Base-by-base conservation (phyloP, 2,797 vertebrate genomes). In the Lepidocolaptes lacrymiger region DNA sequence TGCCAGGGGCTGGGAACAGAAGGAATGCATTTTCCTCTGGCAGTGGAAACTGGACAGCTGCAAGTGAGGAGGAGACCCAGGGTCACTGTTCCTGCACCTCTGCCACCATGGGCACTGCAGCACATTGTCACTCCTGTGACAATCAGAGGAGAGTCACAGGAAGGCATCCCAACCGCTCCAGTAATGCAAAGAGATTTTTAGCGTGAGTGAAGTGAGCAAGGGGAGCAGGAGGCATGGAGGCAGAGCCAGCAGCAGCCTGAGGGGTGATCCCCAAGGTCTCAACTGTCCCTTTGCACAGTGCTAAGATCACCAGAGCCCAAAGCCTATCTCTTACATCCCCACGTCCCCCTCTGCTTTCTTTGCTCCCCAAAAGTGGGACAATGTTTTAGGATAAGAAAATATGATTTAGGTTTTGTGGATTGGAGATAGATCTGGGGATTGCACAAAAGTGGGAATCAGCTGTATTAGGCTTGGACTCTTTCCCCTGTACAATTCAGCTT, bases 131-230 rank as follows among this genome's bases (percentile, higher is more conserved):
- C 36, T 71, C 54, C 12, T 26, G 51, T 34, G 63, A 34, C 39
- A 17, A 22, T 34, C 6, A 1, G 59, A 67, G 44, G 36, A 79
- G 24, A 2, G 34, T 51, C 46, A 20, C 10, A 12, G 81, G 34
- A 34, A 69, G 39, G 22, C 43, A 37, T 43, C 56, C 46, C 55
- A 62, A 22, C 41, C 1, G 0, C 19, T 14, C 21, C 2, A 2
- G 23, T 34, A 49, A 69, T 5, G 10, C 36, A 37, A 51, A 46
- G 77, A 61, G 66, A 59, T 37, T 49, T 64, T 49, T 30, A 34
- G 23, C 0, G 1, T 5, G 43, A 68, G 55, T 24, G 44, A 59
- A 34, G 37, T 28, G 20, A 44, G 22, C 0, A 0, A 36, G 49
- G 44, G 55, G 30, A 68, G 19, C 30, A 51, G 59, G 27, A 44